Conservation (phyloP, 2,113 vertebrate species). For the Acanthochromis polyacanthus region DNA sequence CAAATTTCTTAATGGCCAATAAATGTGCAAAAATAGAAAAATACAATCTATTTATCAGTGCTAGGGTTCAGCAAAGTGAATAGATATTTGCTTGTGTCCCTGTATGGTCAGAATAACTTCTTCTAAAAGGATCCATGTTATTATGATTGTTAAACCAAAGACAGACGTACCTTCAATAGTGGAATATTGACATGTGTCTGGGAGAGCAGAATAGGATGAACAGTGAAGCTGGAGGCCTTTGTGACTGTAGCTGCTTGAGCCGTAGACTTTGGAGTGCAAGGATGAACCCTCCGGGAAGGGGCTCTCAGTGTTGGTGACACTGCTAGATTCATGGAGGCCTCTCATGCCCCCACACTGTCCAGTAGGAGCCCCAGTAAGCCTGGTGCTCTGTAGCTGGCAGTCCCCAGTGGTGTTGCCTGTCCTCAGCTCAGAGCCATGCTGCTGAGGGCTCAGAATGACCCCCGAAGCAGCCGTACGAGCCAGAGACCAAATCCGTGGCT, state of each 20-base stretch:
- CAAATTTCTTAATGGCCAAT: background rate
- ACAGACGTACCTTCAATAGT: conserved; percentile 88
- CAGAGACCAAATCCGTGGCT: conserved; percentile 95
- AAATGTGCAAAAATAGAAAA: background rate
- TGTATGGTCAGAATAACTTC: background rate
- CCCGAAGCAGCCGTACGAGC: conserved; percentile 89
- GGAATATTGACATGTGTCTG: conserved; percentile 89
- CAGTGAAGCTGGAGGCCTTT: conserved; percentile 89
- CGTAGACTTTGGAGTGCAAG: conserved; percentile 85
- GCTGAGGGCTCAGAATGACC: conserved; percentile 76
- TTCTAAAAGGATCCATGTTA: background rate
- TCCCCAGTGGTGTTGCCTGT: conserved; percentile 77
- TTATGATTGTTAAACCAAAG: background rate
- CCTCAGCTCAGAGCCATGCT: conserved; percentile 74
- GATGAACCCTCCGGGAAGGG: conserved; percentile 78
- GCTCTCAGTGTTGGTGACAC: conserved; percentile 72
- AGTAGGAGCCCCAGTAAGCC: conserved; percentile 62
- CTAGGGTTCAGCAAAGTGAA: background rate
- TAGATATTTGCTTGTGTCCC: background rate
- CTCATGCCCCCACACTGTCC: conserved; percentile 72
- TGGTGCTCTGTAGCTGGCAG: conserved; percentile 79
- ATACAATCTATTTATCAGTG: background rate
- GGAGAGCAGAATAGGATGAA: conserved; percentile 83
- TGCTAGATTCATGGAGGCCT: conserved; percentile 77
- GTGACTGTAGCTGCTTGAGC: conserved; percentile 82